A percentile compares a stretch with the other conserved stretches of the same genome.
These are phyloP conservation scores for Andrena bicolor DNA, from an alignment of 2,888 invertebrate species.

Conservation along the genomic window DNA sequence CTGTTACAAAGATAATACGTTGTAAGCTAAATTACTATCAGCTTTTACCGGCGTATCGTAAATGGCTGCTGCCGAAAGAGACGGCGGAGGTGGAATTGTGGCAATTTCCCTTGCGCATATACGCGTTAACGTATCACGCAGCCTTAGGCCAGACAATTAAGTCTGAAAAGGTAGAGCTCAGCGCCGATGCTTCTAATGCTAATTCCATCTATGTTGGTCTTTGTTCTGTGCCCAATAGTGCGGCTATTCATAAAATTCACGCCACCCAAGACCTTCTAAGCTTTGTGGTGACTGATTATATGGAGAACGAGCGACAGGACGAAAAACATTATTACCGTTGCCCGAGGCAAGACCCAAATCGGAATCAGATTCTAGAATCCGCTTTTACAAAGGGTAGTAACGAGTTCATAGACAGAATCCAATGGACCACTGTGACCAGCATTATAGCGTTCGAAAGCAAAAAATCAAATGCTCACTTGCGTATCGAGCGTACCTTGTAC, in stretches of 20 bases:
- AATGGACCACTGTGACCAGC: not conserved
- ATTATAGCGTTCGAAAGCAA: not conserved
- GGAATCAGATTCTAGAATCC: not conserved
- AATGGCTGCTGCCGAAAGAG: not conserved
- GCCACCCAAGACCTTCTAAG: not conserved
- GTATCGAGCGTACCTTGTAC: conserved; percentile 20
- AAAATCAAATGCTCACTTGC: fast-evolving
- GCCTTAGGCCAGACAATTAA: conserved; percentile 21
- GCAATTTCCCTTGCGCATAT: conserved; percentile 39
- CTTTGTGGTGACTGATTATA: conserved; percentile 27
- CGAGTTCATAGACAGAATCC: not conserved
- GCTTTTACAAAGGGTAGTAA: not conserved
- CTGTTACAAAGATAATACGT: fast-evolving
- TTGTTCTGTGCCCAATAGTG: not conserved
- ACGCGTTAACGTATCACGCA: conserved; percentile 34
- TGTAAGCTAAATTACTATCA: conserved; percentile 26
- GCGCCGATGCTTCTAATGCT: not conserved
- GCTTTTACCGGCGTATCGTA: conserved; percentile 31
- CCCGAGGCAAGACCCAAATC: fast-evolving
- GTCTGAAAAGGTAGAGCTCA: conserved; percentile 4
- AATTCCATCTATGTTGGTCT: conserved; percentile 35
- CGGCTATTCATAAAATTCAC: conserved; percentile 36
- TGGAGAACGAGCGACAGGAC: conserved; percentile 1
- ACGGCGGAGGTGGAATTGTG: not conserved
- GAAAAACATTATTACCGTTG: conserved; percentile 34